Base-by-base conservation (phyloP, 2,888 invertebrate genomes). In the Elegia similella region DNA sequence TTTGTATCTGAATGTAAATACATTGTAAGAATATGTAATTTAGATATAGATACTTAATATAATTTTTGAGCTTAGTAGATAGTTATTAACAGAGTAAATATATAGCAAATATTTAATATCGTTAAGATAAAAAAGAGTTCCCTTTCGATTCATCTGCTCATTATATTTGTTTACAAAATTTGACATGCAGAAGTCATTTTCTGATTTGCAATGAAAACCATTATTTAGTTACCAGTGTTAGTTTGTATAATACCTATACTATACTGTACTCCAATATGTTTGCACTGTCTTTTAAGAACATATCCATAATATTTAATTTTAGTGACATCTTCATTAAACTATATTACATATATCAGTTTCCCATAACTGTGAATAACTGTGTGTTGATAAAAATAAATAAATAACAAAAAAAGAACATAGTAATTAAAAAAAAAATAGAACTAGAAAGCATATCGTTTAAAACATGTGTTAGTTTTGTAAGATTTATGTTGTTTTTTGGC, bases 161-260 rank as follows among this genome's bases (percentile, higher is more conserved):
- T 13, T 48, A 10, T 32, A 29, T 8, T 23, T 44, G 34, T 57
- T 57, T 53, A 52, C 48, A 23, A 6, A 47, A 12, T 46, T 0
- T 57, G 58, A 58, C 73, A 73, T 70, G 72, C 69, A 68, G 70
- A 46, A 61, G 66, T 65, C 66, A 76, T 76, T 66, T 70, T 60
- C 60, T 59, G 59, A 63, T 61, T 60, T 61, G 55, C 50, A 56
- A 60, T 54, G 44, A 30, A 43, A n/a, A n/a, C n/a, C n/a, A n/a
- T 23, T 23, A 23, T 23, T 23, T 23, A 23, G 23, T n/a, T n/a
- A n/a, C n/a, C n/a, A n/a, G n/a, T n/a, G n/a, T n/a, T n/a, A n/a
- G n/a, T n/a, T n/a, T n/a, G n/a, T n/a, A n/a, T n/a, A n/a, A n/a
- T n/a, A n/a, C n/a, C n/a, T n/a, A n/a, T n/a, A n/a, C n/a, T n/a